Evolutionary conservation across 2,797 vertebrate species (phyloP).

Genomic region (Aldrovandia affinis): DNA sequence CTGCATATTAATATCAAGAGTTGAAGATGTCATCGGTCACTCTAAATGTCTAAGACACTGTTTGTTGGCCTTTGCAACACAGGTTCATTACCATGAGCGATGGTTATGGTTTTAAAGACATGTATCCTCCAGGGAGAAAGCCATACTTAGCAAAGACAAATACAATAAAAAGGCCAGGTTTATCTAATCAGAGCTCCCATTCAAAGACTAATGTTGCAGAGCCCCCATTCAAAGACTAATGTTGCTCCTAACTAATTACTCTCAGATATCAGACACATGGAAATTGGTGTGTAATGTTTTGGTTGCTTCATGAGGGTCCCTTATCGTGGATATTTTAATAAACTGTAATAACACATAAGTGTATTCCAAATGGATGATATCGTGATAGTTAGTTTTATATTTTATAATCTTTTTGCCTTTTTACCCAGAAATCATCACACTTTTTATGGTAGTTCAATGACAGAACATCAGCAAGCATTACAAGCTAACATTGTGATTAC

Average conservation of each 20-base stretch:
- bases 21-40: background rate
- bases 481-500: too few relatives aligned
- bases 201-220: background rate
- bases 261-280: background rate
- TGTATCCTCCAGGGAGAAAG: background rate
- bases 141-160: background rate
- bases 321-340: background rate
- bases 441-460: too few relatives aligned
- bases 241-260: background rate
- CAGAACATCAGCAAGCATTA: too few relatives aligned
- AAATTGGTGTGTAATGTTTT: background rate
- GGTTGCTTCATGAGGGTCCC: background rate
- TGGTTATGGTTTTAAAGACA: background rate
- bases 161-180: background rate
- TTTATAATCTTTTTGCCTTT: too few relatives aligned
- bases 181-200: background rate
- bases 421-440: too few relatives aligned
- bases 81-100: background rate
- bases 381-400: too few relatives aligned
- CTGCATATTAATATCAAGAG: background rate
- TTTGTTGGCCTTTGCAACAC: constrained; percentile 14
- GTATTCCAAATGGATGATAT: too few relatives aligned
- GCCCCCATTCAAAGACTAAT: background rate
- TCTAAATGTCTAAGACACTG: background rate
- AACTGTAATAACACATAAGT: too few relatives aligned